Evolutionary conservation across 2,888 invertebrate species (phyloP), one percentile per base, ranked within the genome.

Genomic region (Dolomedes plantarius): DNA sequence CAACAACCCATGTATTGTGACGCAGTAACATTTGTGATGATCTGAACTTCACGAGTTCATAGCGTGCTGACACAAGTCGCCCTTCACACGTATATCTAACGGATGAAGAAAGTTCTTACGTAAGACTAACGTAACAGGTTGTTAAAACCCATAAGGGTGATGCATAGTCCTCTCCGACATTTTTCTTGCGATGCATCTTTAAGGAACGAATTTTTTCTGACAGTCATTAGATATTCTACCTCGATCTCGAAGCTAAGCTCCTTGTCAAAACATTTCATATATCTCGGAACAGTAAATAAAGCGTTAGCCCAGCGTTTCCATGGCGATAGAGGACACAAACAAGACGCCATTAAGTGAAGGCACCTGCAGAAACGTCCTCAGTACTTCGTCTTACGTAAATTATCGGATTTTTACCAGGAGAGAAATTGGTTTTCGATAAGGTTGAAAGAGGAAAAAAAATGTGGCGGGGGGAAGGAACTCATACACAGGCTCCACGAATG

Each of bases 391-490:
- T 85, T 85, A 85, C 83, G 73, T 85, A 73, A 85, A 85, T 85
- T 85, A 85, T 85, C 83, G 83, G 83, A 36, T 85, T 73, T 85
- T 27, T 16, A 2, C 39, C 11, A 11, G 9, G 31, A 50, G 27
- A 31, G 77, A 81, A 81, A 85, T 85, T 65, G 83, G 83, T 85
- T 85, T 85, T 50, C 83, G 68, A 85, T 85, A 76, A 50, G 64
- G 56, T 74, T 56, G 68, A 29, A 19, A 28, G 39, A 64, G 50
- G 67, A 31, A 23, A n/a, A 62, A 64, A 32, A 62, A 23, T 62
- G n/a, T n/a, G n/a, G n/a, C n/a, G n/a, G n/a, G n/a, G n/a, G n/a
- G n/a, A 75, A 64, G 29, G 19, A 56, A 74, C 5, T 23, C 23
- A 56, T 1, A 71, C 31, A 13, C 5, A 32, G 76, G 72, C 68